A percentile compares a stretch with the other conserved stretches of the same genome.
phyloP scores from a whole-genome alignment of 2,113 vertebrate species.

The Tricholaema leucomelas region DNA sequence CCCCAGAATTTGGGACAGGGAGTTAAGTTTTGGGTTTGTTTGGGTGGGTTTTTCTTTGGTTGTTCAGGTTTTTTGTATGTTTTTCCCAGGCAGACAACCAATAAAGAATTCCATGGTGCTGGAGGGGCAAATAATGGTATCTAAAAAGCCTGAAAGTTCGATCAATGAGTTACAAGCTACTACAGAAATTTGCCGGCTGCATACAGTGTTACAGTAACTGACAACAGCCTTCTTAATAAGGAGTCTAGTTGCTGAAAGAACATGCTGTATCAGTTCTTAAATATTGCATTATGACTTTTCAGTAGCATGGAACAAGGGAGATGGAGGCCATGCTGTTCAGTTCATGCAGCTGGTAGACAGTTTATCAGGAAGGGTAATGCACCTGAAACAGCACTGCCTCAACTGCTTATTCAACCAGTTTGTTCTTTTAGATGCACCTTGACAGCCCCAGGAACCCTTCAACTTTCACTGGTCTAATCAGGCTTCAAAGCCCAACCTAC shows the following conservation, averaged over 20 bases:
- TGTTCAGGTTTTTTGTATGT: background rate
- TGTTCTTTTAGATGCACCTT: background rate
- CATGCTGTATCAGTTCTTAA: background rate
- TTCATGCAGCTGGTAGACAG: background rate
- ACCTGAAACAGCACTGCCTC: background rate
- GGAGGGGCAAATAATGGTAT: background rate
- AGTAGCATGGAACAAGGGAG: background rate
- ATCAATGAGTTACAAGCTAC: background rate
- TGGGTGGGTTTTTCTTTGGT: too few species aligned
- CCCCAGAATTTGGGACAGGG: background rate
- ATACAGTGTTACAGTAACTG: background rate
- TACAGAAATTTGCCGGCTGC: background rate
- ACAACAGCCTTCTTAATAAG: constrained; percentile 17
- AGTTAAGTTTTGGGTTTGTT: too few species aligned
- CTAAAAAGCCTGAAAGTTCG: constrained; percentile 6
- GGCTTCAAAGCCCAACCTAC: background rate
- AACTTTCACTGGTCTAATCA: background rate
- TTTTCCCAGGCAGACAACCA: constrained; percentile 16
- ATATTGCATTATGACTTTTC: background rate
- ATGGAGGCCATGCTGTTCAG: background rate
- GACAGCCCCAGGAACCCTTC: background rate
- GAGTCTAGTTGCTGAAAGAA: constrained; percentile 40
- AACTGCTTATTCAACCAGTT: background rate
- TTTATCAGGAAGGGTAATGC: background rate
- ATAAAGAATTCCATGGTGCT: background rate